Base-by-base conservation (phyloP, 2,113 vertebrate species). In the Piprites chloris region DNA sequence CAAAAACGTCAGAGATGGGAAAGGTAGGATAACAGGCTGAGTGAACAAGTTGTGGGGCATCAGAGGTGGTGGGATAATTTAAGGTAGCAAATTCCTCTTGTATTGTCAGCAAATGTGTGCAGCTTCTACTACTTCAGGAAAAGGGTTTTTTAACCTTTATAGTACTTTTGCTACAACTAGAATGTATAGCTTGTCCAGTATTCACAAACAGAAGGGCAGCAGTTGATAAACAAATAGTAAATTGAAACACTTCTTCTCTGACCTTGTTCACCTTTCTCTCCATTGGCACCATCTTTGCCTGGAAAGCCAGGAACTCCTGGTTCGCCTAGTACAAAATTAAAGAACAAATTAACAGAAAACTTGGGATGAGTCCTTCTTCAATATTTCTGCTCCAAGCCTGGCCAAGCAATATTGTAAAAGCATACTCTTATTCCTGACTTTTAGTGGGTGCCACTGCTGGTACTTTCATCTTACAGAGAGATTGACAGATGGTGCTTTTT, bases 181-280 rank as follows among this genome's bases (percentile, higher is more conserved):
- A 72, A 67, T 21, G 14, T 52, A 23, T n/a, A 62, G 49, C 23
- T 53, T 1, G 0, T 62, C 63, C 35, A 81, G 22, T 18, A 37
- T 62, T 81, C 69, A 82, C 33, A 84, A 91, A 80, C 52, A 59
- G 12, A 58, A 53, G 37, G 24, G 8, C 6, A 37, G 27, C 9
- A 49, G 10, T 16, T 72, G 23, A 76, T 6, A 56, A n/a, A 44
- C 11, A 90, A 77, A 47, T 61, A 74, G 42, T 56, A 93, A 83
- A 90, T 55, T 46, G 20, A 79, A 84, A 78, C 3, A 24, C 27
- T 76, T 81, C 12, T 66, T 77, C 87, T 90, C 97, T 97, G 92
- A 99, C 99, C 99, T 97, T 2, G 91, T 88, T 99, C 98, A 2
- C 99, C 99, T 97, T 98, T 99, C 79, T 98, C 96, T 88, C 99